These are phyloP conservation scores for Pteropus alecto DNA, from an alignment of 2,113 vertebrate species.

Conservation along the genomic window DNA sequence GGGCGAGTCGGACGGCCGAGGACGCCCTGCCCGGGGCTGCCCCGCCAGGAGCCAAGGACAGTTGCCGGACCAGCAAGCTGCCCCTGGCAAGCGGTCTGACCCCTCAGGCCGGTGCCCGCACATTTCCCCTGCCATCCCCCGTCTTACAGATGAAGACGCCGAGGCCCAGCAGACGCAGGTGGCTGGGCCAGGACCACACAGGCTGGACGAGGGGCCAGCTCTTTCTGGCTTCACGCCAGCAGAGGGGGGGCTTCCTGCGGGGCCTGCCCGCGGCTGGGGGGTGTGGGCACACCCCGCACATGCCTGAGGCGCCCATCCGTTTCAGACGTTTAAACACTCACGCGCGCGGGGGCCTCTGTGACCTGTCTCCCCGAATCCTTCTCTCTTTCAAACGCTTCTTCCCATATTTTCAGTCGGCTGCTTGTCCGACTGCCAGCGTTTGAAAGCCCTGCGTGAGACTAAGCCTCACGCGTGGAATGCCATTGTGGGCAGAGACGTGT, in stretches of 20 bases:
- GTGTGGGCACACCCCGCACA: rapidly evolving
- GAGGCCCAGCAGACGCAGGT: background rate
- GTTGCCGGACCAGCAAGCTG: background rate
- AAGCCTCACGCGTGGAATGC: rapidly evolving
- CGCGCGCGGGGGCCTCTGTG: rapidly evolving
- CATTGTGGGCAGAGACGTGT: background rate
- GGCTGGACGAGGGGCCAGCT: background rate
- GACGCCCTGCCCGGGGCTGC: background rate
- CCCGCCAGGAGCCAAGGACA: background rate
- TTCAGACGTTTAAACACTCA: background rate
- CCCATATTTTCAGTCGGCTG: background rate
- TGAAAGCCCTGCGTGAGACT: background rate
- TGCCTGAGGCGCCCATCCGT: rapidly evolving
- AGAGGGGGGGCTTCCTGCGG: background rate
- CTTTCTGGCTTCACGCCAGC: rapidly evolving
- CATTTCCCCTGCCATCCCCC: background rate
- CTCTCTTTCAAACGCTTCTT: background rate
- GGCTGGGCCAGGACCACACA: background rate
- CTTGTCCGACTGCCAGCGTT: no score
- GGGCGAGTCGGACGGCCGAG: background rate
- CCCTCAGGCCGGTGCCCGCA: rapidly evolving
- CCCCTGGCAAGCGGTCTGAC: background rate
- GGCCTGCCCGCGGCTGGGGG: no score
- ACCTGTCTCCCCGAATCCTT: background rate
- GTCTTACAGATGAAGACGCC: background rate